Conservation (phyloP, 2,888 invertebrate species). For the Ectemnius continuus region DNA sequence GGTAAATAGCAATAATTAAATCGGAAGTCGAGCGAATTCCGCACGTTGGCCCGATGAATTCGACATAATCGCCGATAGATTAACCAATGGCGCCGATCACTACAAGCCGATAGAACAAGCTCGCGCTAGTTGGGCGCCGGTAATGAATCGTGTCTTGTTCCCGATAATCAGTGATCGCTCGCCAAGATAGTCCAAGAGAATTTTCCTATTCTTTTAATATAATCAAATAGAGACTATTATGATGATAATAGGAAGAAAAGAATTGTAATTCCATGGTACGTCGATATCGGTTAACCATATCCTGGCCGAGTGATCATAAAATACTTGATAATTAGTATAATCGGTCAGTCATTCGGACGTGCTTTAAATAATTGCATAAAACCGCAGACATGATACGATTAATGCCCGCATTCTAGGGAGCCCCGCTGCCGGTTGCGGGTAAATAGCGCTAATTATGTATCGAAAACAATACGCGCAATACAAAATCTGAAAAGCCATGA, state of each 20-base stretch:
- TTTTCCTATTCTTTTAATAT: too few species aligned
- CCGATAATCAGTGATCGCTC: too few species aligned
- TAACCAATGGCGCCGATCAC: slow-evolving; percentile 63
- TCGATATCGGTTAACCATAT: neutral
- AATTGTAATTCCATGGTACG: neutral
- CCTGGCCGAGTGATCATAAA: slow-evolving; percentile 36
- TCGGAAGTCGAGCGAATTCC: slow-evolving; percentile 65
- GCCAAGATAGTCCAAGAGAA: too few species aligned
- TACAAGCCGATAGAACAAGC: slow-evolving; percentile 46
- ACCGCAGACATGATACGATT: slow-evolving; percentile 37
- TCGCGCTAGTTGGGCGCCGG: slow-evolving; percentile 56
- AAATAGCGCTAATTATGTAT: slow-evolving; percentile 39
- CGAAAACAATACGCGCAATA: slow-evolving; percentile 32
- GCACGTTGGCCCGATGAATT: slow-evolving; percentile 62
- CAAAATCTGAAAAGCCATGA: slow-evolving; percentile 5
- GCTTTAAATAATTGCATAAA: slow-evolving; percentile 39
- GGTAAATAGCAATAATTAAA: slow-evolving; percentile 66
- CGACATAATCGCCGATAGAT: slow-evolving; percentile 65
- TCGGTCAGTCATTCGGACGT: slow-evolving; percentile 28
- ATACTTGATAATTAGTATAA: slow-evolving; percentile 38
- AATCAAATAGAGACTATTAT: too few species aligned
- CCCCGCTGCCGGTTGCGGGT: slow-evolving; percentile 17
- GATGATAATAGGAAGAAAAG: neutral
- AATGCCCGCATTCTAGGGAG: slow-evolving; percentile 25
- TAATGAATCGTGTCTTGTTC: slow-evolving; percentile 49